Conservation (phyloP, 2,797 vertebrate species). For the Periparus ater region DNA sequence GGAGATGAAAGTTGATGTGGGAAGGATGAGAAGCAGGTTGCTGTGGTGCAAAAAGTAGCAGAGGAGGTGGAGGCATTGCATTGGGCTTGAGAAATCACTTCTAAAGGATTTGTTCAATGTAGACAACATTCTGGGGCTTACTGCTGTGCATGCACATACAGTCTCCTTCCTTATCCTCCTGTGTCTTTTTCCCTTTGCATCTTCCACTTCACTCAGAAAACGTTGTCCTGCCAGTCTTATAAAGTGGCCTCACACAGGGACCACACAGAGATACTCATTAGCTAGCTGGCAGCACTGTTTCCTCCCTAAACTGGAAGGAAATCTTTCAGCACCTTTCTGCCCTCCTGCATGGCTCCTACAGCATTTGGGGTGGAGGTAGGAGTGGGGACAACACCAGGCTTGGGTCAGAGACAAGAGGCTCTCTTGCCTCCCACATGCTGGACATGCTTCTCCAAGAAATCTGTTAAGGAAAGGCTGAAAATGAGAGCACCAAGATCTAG, state of each 20-base stretch:
- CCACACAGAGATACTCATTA: accelerated
- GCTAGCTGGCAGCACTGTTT: background rate
- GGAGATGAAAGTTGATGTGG: background rate
- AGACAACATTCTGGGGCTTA: background rate
- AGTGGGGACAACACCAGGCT: background rate
- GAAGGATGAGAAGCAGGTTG: background rate
- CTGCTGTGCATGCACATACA: accelerated
- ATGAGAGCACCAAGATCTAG: background rate
- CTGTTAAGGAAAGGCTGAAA: background rate
- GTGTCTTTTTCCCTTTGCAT: background rate
- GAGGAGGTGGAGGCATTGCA: background rate
- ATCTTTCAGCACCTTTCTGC: background rate
- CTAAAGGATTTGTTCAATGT: background rate
- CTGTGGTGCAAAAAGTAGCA: background rate
- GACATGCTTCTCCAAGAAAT: background rate
- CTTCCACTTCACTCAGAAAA: background rate
- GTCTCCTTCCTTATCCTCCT: background rate
- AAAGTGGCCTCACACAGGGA: background rate
- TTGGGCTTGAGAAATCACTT: background rate
- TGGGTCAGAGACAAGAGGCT: background rate
- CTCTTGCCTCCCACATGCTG: background rate
- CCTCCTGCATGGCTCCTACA: background rate
- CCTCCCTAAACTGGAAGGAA: background rate
- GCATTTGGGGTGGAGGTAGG: background rate
- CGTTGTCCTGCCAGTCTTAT: background rate